Percentiles rank a stretch among this genome's conserved stretches.
These are phyloP conservation scores for Oreotrochilus melanogaster DNA, from an alignment of 2,113 vertebrate genomes.

Conservation along the genomic window DNA sequence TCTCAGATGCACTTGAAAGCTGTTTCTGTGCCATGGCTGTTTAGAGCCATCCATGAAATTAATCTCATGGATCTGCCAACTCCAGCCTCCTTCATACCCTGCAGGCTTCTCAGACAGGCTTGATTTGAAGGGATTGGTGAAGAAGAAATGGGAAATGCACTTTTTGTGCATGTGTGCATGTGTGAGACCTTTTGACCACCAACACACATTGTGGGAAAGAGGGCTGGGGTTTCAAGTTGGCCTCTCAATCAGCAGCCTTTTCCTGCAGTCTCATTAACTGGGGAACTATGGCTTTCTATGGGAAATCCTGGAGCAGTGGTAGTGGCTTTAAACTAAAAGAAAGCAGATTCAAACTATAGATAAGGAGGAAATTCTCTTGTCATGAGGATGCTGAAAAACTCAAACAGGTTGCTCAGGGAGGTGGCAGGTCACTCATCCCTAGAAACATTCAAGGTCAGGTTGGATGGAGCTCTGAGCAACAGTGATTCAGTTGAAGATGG, in stretches of 20 bases:
- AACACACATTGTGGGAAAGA: accelerated
- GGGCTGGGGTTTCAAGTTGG: neutral
- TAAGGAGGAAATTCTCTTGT: neutral
- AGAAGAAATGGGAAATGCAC: neutral
- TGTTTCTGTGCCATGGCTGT: neutral
- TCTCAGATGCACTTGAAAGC: neutral
- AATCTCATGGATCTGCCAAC: neutral
- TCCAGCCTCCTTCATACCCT: accelerated
- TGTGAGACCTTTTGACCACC: neutral
- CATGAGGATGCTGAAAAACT: accelerated
- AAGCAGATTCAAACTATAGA: neutral
- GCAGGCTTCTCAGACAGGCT: neutral
- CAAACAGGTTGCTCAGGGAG: neutral
- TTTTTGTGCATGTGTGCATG: too few species aligned
- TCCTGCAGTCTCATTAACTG: neutral
- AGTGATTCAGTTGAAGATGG: neutral
- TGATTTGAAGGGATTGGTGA: accelerated
- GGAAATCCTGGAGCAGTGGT: neutral
- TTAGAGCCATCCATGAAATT: neutral
- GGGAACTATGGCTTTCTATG: accelerated
- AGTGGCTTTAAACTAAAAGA: neutral
- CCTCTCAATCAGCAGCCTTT: neutral
- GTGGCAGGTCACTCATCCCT: too few species aligned
- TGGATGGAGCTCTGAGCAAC: neutral
- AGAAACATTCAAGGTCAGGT: neutral